Base-by-base conservation (phyloP, 2,113 vertebrate species). In the Indicator maculatus region DNA sequence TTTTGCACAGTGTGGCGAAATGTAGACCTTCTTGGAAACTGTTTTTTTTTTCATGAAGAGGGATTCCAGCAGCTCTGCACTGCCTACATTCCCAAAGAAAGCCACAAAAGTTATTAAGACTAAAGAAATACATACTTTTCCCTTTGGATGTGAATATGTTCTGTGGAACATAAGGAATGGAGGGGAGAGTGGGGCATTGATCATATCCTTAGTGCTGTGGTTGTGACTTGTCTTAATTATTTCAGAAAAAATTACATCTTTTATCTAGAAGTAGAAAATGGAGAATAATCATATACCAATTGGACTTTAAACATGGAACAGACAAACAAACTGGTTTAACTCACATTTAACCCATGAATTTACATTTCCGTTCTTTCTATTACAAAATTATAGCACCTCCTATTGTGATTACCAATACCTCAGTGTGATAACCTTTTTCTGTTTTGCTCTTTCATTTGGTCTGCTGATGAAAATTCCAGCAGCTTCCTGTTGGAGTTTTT, bases 171-270 rank as follows among this genome's bases (percentile, higher is more conserved):
- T 23, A 12, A 50, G 18, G 45, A 47, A 66, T 24, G 6, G 31
- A 52, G 10, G 7, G 14, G 24, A 45, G 12, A 6, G 4, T 31
- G 56, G 18, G 19, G 21, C 12, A 55, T 0, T 55, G 26, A 83
- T 80, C 76, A 31, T 26, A 50, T 4, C 12, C 14, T 20, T 61
- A 14, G n/a, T 78, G 31, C 24, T 50, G 44, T 6, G 2, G 36
- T 77, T 45, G 26, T 86, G 58, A 66, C 50, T 90, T 58, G 45
- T 39, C 11, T 8, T 50, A 65, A 70, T 58, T 76, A 76, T 72
- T 87, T 89, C 72, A 80, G 52, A 80, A 94, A 94, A 88, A 91
- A 90, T 50, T 55, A 6, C 17, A 15, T 74, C 28, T 67, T 79
- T 90, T 86, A 74, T 47, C 24, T 61, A 64, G 58, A 86, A 81